A percentile compares a stretch with the other conserved stretches of the same genome.
Evolutionary conservation across 1,140 invertebrate genomes (phyloP).

Genomic region (Calliopsis andreniformis): DNA sequence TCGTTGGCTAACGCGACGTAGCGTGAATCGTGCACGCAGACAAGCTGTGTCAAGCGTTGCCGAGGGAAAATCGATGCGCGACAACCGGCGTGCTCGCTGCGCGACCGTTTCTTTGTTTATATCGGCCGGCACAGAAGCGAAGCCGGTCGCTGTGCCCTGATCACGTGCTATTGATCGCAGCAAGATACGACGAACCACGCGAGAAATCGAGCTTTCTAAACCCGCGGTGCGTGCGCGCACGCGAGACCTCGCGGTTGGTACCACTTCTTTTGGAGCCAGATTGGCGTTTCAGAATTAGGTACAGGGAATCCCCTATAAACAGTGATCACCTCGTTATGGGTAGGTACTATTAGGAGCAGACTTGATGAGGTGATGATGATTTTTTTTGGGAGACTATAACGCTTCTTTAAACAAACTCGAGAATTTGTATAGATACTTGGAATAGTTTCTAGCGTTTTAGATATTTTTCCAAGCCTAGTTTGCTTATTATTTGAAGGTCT

Average conservation of each 20-base stretch:
- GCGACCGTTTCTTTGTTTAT: constrained; percentile 81
- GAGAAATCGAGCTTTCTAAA: constrained; percentile 35
- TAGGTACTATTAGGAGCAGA: too few relatives aligned
- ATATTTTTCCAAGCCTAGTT: too few relatives aligned
- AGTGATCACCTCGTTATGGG: too few relatives aligned
- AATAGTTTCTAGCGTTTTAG: too few relatives aligned
- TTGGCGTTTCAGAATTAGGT: too few relatives aligned
- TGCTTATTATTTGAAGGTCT: too few relatives aligned
- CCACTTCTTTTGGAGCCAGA: background rate
- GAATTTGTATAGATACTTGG: too few relatives aligned
- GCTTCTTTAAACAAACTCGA: too few relatives aligned
- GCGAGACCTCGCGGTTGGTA: background rate
- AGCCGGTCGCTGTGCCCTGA: constrained; percentile 34
- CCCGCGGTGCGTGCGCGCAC: background rate
- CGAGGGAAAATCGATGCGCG: constrained; percentile 75
- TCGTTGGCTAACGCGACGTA: background rate
- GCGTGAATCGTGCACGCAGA: constrained; percentile 23
- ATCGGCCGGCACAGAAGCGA: constrained; percentile 65
- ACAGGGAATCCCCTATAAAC: too few relatives aligned
- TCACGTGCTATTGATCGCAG: constrained; percentile 70
- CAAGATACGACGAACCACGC: constrained; percentile 45
- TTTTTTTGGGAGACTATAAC: too few relatives aligned
- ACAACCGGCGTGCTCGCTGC: constrained; percentile 67
- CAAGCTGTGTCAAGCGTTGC: background rate
- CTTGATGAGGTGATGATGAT: too few relatives aligned